Base-by-base conservation (phyloP, 2,888 invertebrate genomes). In the Orgyia antiqua region DNA sequence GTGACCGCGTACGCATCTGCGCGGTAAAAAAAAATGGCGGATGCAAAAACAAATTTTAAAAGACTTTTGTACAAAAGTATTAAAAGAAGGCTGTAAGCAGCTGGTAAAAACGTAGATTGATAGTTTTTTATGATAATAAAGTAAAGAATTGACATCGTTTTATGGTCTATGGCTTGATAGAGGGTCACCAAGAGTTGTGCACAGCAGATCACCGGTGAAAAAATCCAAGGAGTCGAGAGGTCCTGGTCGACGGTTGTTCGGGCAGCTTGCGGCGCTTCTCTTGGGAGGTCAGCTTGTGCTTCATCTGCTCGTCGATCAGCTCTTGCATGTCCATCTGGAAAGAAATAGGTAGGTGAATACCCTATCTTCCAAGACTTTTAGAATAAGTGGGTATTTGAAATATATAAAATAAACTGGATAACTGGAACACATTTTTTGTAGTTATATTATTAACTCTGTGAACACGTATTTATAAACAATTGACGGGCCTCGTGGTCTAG, bases 281-380 rank as follows among this genome's bases (percentile, higher is more conserved):
- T 55, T 89, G 87, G 31, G 91, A 89, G 38, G 92, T 90, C 51
- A 97, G 86, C 82, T 96, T 96, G 61, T 90, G 92, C 43, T 93
- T 92, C 89, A 97, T 93, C 72, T 97, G 97, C 60, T 96, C 96
- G 54, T 96, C 94, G 37, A 97, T 89, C 24, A 97, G 86, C 62
- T 94, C 94, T 62, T 97, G 96, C 94, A 97, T 96, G 73, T 97
- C 97, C 92, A 96, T 94, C 93, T 96, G 88, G 4, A 84, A 83
- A 17, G 15, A 15, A 15, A 4, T n/a, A n/a, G n/a, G n/a, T n/a
- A n/a, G n/a, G n/a, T n/a, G n/a, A n/a, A n/a, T n/a, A n/a, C n/a
- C n/a, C n/a, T n/a, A n/a, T n/a, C n/a, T n/a, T n/a, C n/a, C n/a
- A n/a, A n/a, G n/a, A n/a, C n/a, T n/a, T n/a, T n/a, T n/a, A n/a